Base-by-base conservation (phyloP, 2,888 invertebrate species). In the Diarsia rubi region DNA sequence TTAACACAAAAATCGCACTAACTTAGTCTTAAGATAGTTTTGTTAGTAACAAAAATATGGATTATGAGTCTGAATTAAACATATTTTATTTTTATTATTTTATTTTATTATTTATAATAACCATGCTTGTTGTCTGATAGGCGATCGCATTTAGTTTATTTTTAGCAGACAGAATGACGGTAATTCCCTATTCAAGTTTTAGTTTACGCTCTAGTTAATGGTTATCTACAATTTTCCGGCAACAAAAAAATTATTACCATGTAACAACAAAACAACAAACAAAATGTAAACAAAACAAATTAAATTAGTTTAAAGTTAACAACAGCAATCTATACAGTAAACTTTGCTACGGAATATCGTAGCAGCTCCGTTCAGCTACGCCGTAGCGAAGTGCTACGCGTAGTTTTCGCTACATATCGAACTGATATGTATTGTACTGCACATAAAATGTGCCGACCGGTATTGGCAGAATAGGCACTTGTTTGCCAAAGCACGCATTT, bases 311-410 rank as follows among this genome's bases (percentile, higher is more conserved):
- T 54, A 21, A 24, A 76, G 62, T 54, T n/a, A 47, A 27, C 57
- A 78, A 72, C 14, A n/a, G 5, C 69, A 71, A 62, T 47, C 47
- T 62, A 44, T 69, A 47, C 47, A 69, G 31, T 64, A 59, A 64
- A 64, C 19, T 77, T 77, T 64, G 66, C 79, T 78, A 78, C 78
- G 64, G 44, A 73, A 74, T 54, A 49, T 75, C 65, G 80, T 79
- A 80, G 79, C 79, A 45, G 21, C 31, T 66, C 65, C 2, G 4
- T 4, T 31, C 37, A 37, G 37, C 37, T 74, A 79, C 78, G 79
- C 31, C 74, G 80, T 79, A 79, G 79, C 47, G 24, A 16, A n/a
- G 37, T 54, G 68, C 79, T 79, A 74, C 79, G 69, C 64, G 60
- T 21, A 54, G 63, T 49, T 47, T 65, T 57, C 44, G 65, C 68